These are phyloP conservation scores for Denticeps clupeoides DNA, from an alignment of 2,797 vertebrate genomes.

Conservation along the genomic window DNA sequence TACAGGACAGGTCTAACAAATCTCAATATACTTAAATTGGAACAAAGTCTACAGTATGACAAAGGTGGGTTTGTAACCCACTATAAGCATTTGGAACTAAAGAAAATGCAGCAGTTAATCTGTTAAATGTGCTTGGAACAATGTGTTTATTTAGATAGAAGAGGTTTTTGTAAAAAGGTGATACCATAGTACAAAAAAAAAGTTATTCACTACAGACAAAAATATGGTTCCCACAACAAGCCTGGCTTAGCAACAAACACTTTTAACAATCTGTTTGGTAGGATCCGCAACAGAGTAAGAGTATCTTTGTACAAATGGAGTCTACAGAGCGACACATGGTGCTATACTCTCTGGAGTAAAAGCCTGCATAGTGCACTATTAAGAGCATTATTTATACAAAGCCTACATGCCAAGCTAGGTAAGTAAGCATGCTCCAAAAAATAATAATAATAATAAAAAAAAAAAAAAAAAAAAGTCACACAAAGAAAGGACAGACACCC, in stretches of 20 bases:
- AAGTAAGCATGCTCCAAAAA: slow-evolving; percentile 25
- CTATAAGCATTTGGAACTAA: no score
- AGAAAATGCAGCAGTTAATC: slow-evolving; percentile 23
- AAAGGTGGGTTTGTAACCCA: no score
- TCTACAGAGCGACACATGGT: slow-evolving; percentile 14
- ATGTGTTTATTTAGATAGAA: slow-evolving; percentile 25
- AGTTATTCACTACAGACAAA: no score
- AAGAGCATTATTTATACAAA: slow-evolving; percentile 24
- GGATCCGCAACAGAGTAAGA: no score
- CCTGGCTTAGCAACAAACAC: no score
- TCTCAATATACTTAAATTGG: neutral
- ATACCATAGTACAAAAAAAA: neutral
- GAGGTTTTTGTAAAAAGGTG: slow-evolving; percentile 17
- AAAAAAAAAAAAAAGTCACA: neutral
- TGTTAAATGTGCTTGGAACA: slow-evolving; percentile 28
- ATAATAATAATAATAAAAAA: slow-evolving; percentile 18
- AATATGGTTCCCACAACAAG: no score
- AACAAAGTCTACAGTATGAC: neutral
- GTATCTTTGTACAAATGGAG: slow-evolving; percentile 3
- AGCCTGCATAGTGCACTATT: slow-evolving; percentile 38
- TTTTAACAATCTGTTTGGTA: no score
- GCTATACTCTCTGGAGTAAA: slow-evolving; percentile 28
- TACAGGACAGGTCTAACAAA: neutral
- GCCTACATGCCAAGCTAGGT: slow-evolving; percentile 16
- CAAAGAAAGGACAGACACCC: slow-evolving; percentile 7